Conservation (phyloP, 2,888 invertebrate genomes). For the Pristionchus japonicus region DNA sequence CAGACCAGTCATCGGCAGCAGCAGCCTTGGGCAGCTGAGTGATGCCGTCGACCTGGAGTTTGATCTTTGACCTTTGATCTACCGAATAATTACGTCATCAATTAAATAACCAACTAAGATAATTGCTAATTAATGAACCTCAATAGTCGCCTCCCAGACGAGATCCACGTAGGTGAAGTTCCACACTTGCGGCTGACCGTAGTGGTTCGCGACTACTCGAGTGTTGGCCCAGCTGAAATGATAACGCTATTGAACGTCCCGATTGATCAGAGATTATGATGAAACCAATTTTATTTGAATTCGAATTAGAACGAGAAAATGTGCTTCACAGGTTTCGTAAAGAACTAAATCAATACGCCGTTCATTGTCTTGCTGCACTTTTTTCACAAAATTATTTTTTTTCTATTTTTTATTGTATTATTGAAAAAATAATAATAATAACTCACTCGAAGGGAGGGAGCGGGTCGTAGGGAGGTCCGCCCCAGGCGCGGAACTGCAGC, state of each 20-base stretch:
- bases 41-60: slow-evolving; percentile 2
- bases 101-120: no score
- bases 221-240: slow-evolving; percentile 82
- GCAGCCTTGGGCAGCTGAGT: neutral
- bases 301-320: no score
- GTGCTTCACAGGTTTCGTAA: no score
- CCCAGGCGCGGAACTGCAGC: slow-evolving; percentile 80
- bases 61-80: neutral
- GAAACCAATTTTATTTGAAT: no score
- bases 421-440: neutral
- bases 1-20: neutral
- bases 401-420: no score
- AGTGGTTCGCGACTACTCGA: slow-evolving; percentile 80
- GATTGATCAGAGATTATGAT: no score
- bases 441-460: slow-evolving; percentile 82
- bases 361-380: no score
- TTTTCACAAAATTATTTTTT: no score
- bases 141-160: slow-evolving; percentile 64
- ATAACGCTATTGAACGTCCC: no score
- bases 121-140: no score
- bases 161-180: slow-evolving; percentile 81
- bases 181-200: slow-evolving; percentile 85
- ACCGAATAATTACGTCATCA: no score
- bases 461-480: slow-evolving; percentile 80
- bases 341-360: no score